Evolutionary conservation across 2,888 invertebrate genomes (phyloP), one percentile per base, ranked within the genome.

Genomic region (Cantharis rustica): DNA sequence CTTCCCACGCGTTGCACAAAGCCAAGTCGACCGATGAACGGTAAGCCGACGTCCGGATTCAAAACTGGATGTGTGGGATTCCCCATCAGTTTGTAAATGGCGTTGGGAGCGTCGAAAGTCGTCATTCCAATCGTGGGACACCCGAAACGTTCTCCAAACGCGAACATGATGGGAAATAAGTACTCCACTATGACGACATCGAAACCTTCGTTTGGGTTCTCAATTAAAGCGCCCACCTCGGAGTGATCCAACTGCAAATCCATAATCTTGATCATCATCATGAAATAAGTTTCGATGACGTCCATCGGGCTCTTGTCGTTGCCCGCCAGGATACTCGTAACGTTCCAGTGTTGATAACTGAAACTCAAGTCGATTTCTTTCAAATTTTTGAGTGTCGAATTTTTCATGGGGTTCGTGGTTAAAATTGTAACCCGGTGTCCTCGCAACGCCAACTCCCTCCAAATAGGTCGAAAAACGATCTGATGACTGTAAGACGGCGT

Each of bases 401-500:
- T 87, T 20, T 88, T 87, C 1, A 89, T 81, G 0, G 90, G 89
- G 82, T 86, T 81, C 2, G 86, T 82, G 0, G 91, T 90, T 23
- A 90, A 70, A 0, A 90, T 83, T 0, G 89, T 88, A 0, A 91
- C 76, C 69, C 90, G 84, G 77, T 91, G 91, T 4, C 90, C 91
- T 76, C 88, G 85, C 61, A 84, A 80, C 0, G 88, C 87, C 16
- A 91, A 81, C 69, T 88, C 89, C 16, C 86, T 82, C 82, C 89
- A 88, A 31, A 91, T 82, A 9, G 88, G 86, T 66, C 86, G 87
- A 82, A 87, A 90, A 0, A 89, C 87, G 0, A 88, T 82, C 82
- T 90, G 90, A 78, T 91, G 90, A 80, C 90, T 90, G 73, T 87
- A 86, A 2, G 89, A 88, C 2, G 90, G 88, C 3, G 87, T 85